These are phyloP conservation scores for Carassius carassius DNA, from an alignment of 2,113 vertebrate species.

Conservation along the genomic window DNA sequence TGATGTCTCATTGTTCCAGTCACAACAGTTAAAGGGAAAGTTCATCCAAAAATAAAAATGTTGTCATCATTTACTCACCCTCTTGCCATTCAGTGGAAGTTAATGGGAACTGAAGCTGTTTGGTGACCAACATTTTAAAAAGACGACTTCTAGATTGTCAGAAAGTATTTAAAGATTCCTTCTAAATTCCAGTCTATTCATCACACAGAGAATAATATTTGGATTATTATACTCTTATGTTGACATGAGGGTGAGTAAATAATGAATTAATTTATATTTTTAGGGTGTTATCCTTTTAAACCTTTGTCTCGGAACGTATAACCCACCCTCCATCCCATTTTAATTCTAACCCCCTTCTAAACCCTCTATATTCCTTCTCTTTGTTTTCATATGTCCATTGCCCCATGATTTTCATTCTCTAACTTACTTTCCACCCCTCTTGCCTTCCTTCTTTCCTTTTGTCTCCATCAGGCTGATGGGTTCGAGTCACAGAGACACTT, in stretches of 20 bases:
- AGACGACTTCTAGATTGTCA: background rate
- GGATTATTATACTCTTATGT: background rate
- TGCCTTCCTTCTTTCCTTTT: background rate
- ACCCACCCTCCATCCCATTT: constrained; percentile 60
- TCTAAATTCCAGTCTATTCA: background rate
- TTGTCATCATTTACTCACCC: no score
- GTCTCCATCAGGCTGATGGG: constrained; percentile 75
- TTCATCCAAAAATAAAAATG: no score
- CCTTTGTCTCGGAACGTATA: constrained; percentile 25
- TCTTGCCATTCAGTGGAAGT: no score
- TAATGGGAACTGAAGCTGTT: no score
- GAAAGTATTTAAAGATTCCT: background rate
- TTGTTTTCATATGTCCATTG: constrained; percentile 23
- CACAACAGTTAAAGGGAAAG: background rate
- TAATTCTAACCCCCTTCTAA: constrained; percentile 52
- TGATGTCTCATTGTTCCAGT: background rate
- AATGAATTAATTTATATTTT: background rate
- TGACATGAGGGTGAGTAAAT: background rate
- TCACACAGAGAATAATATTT: no score
- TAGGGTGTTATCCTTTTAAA: no score
- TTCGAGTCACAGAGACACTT: constrained; percentile 11
- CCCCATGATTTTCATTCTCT: constrained; percentile 63
- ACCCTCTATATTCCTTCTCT: background rate
- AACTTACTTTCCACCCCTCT: background rate
- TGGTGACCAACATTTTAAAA: no score